phyloP scores from a whole-genome alignment of 2,797 vertebrate species.

The Eospalax fontanierii region DNA sequence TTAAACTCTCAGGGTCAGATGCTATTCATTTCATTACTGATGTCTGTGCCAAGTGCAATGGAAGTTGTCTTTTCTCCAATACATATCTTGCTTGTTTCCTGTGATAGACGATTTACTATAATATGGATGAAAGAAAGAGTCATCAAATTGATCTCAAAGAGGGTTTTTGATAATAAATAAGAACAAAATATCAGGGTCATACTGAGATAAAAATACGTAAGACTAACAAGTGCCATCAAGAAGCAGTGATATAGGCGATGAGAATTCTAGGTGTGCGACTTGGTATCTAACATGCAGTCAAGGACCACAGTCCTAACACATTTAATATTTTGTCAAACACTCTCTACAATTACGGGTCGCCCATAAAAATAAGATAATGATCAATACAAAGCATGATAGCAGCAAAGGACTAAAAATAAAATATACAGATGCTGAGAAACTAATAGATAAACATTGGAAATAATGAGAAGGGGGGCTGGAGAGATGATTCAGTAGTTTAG shows the following conservation, averaged over 20 bases:
- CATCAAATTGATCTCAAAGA: not conserved
- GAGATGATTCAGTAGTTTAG: no score
- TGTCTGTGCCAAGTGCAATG: not conserved
- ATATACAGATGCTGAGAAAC: slow-evolving; percentile 7
- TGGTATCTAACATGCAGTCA: not conserved
- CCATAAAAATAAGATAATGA: slow-evolving; percentile 39
- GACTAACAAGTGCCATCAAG: not conserved
- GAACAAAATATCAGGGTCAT: not conserved
- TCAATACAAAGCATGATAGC: not conserved
- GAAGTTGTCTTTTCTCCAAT: not conserved
- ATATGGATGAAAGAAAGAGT: not conserved
- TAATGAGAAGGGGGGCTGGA: not conserved
- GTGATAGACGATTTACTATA: not conserved
- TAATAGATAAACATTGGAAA: slow-evolving; percentile 27
- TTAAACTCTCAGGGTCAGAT: not conserved
- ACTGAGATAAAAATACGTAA: slow-evolving; percentile 30
- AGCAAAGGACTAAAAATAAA: slow-evolving; percentile 47
- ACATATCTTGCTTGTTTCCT: not conserved
- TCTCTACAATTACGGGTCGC: slow-evolving; percentile 28
- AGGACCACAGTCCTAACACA: not conserved
- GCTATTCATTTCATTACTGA: not conserved
- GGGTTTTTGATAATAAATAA: not conserved
- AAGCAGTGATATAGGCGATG: not conserved
- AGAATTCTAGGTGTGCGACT: slow-evolving; percentile 35
- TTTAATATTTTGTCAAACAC: slow-evolving; percentile 48